Percentiles rank a stretch among this genome's conserved stretches.
Conservation (phyloP, 2,113 vertebrate species). For the Cervus canadensis region DNA sequence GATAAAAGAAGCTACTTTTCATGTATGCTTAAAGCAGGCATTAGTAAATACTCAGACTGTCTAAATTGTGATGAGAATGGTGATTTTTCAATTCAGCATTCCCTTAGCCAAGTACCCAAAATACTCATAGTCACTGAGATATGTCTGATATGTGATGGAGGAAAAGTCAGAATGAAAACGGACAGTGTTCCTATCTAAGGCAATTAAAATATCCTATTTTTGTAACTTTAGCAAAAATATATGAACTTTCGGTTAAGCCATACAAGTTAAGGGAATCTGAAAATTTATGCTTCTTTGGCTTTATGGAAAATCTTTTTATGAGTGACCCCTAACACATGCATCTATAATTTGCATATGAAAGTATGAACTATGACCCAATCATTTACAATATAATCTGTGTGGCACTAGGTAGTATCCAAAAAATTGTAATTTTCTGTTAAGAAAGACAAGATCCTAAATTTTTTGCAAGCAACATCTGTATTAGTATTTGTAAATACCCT, state of each 20-base stretch:
- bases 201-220: not conserved
- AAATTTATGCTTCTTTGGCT: not conserved
- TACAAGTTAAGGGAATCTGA: not conserved
- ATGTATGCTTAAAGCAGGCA: not conserved
- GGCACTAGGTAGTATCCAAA: not conserved
- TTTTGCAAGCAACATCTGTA: not conserved
- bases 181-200: not conserved
- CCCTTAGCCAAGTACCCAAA: not conserved
- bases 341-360: not conserved
- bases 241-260: not conserved
- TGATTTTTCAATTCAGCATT: not conserved
- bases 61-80: not conserved
- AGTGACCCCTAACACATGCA: not conserved
- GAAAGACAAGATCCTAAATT: not conserved
- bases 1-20: not conserved
- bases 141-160: not conserved
- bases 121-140: not conserved
- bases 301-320: not conserved
- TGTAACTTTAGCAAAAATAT: not conserved
- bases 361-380: not conserved
- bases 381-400: not conserved
- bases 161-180: not conserved
- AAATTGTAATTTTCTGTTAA: not conserved
- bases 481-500: not conserved
- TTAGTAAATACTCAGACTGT: not conserved